Evolutionary conservation across 2,113 vertebrate genomes (phyloP), one percentile per base, ranked within the genome.

Genomic region (Mionectes macconnelli): DNA sequence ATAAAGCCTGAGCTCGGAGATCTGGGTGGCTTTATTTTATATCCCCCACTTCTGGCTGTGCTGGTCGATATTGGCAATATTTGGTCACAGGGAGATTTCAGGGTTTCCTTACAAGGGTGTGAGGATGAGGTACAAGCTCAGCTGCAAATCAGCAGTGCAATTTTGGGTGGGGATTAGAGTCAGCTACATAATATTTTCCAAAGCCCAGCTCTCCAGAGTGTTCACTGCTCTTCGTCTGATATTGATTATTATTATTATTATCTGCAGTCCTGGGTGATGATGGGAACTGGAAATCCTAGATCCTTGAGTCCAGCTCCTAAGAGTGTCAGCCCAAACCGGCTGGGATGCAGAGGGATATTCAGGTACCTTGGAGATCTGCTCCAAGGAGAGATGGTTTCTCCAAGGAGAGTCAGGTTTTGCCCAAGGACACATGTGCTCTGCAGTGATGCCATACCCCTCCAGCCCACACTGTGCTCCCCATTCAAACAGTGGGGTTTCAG

Each of bases 291-390:
- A 75, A 55, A 53, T 4, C 4, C 0, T 35, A 31, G 55, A 6
- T 23, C 28, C 59, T 22, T 14, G 23, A 52, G 70, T 3, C 5
- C 5, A 17, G 11, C 5, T 44, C 42, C 23, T 5, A 12, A 6
- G 2, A 3, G 19, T 6, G 8, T 8, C 44, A 12, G 25, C 25
- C 14, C 22, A 14, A 42, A 20, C 7, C 6, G 1, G 39, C 20
- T 5, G 20, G 4, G 23, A 35, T 0, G 14, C 30, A 16, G 23
- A 2, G 9, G 18, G 79, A 30, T 27, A 11, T 1, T 5, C 0
- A 1, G 49, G 16, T 2, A 4, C 10, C 42, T 12, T 4, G 77
- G 70, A 35, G 28, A 30, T 8, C 53, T 25, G 20, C 67, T 53
- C n/a, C 50, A 5, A 21, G 64, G 40, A 44, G 13, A 10, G 53